Evolutionary conservation across 2,113 vertebrate species (phyloP), one percentile per base, ranked within the genome.

Genomic region (Saguinus imperator): DNA sequence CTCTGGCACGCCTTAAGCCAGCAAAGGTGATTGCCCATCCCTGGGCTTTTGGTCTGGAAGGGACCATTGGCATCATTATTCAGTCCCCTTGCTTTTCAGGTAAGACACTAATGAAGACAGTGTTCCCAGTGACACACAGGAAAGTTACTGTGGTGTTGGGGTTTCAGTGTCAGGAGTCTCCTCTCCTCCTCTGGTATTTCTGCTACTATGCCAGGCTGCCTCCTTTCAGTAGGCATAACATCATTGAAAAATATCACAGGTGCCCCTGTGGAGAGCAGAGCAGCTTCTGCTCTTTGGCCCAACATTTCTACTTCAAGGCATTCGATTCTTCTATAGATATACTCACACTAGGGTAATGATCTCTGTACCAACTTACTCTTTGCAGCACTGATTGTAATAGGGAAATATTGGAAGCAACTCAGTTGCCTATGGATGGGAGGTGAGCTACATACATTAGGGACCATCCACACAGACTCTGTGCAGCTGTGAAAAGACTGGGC

Each of bases 271-370:
- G 73, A 72, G 3, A 18, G 50, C 35, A 80, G 21, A 52, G 27
- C n/a, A 80, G 12, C 43, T 13, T 37, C 20, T 48, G 68, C 21
- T 61, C 40, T 18, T 75, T 14, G 66, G 2, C 43, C 6, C 55
- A 87, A 25, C 75, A 37, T 55, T 64, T 82, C n/a, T n/a, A 61
- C 83, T 55, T 32, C 16, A 25, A 50, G 27, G 10, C 72, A 55
- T 25, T 43, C 61, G 32, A 5, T 80, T 70, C 61, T 58, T 61
- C 55, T 35, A 21, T 4, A n/a, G 17, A 4, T 27, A 32, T 6
- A 52, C 14, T 1, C n/a, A 45, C 2, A 0, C 8, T 2, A 32
- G 27, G 32, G 35, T 27, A 17, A 27, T 32, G 29, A 17, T 35
- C 55, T 82, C 0, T 32, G 27, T 61, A 13, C 32, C 50, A 66